A percentile compares a stretch with the other conserved stretches of the same genome.
These are phyloP conservation scores for Archivesica marissinica DNA, from an alignment of 1,140 invertebrate species.

Conservation along the genomic window DNA sequence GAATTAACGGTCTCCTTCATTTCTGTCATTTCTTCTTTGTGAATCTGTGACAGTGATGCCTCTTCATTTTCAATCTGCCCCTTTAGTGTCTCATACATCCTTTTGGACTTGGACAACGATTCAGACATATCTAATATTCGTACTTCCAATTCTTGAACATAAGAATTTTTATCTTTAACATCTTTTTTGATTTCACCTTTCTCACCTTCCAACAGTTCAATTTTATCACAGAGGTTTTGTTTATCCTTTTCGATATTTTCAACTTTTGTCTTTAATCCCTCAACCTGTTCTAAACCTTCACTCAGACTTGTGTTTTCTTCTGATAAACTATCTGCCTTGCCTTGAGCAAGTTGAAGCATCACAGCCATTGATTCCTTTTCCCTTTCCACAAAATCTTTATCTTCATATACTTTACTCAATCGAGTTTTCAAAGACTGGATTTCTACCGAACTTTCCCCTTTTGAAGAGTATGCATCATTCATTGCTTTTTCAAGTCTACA, in stretches of 20 bases:
- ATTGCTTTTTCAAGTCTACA: conserved; percentile 69
- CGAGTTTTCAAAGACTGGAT: conserved; percentile 69
- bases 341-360: conserved; percentile 76
- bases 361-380: conserved; percentile 78
- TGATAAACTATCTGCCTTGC: conserved; percentile 68
- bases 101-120: conserved; percentile 70
- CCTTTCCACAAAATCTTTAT: conserved; percentile 75
- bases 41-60: conserved; percentile 47
- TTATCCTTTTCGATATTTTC: conserved; percentile 60
- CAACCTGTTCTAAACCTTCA: conserved; percentile 51
- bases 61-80: conserved; percentile 68
- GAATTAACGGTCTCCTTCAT: conserved; percentile 68
- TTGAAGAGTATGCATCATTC: conserved; percentile 63
- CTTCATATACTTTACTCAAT: conserved; percentile 63
- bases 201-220: conserved; percentile 52
- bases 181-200: conserved; percentile 54
- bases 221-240: conserved; percentile 15
- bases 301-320: conserved; percentile 69
- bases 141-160: conserved; percentile 75
- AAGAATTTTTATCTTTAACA: conserved; percentile 72
- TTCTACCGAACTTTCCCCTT: conserved; percentile 69
- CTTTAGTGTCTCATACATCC: conserved; percentile 70
- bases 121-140: conserved; percentile 78
- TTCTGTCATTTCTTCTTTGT: conserved; percentile 62
- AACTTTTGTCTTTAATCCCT: conserved; percentile 60